Evolutionary conservation across 2,113 vertebrate species (phyloP).

Genomic region (Phylloscopus trochiloides): DNA sequence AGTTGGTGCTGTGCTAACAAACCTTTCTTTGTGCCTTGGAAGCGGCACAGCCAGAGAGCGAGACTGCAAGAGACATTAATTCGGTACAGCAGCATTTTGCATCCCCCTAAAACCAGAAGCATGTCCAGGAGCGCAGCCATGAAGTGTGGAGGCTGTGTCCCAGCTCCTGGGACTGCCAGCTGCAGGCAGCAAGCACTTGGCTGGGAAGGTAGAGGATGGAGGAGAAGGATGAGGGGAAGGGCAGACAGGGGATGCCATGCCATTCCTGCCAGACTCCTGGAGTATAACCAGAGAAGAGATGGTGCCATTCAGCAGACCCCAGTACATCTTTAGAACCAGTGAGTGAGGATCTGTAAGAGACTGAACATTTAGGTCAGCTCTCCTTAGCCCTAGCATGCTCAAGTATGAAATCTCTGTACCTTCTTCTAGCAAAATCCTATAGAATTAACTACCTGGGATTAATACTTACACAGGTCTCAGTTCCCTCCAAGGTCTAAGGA

Average conservation of each 20-base stretch:
- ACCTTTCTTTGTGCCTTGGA: background rate
- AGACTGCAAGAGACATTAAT: background rate
- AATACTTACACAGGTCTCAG: background rate
- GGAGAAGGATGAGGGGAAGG: background rate
- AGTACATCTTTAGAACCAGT: background rate
- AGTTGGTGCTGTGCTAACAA: background rate
- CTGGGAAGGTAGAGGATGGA: background rate
- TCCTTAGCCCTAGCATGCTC: background rate
- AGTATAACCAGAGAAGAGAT: background rate
- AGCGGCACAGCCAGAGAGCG: background rate
- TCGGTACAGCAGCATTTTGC: background rate
- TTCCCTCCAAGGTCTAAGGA: background rate
- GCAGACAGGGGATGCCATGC: background rate
- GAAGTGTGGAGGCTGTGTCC: accelerated
- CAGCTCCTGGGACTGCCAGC: background rate
- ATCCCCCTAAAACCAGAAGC: background rate
- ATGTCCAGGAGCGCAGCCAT: background rate
- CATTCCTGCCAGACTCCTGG: background rate
- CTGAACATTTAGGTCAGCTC: background rate
- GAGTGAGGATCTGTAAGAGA: background rate
- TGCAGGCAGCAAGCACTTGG: background rate
- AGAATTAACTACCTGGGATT: background rate
- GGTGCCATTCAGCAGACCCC: background rate
- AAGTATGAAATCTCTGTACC: background rate
- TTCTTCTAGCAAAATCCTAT: background rate